Percentiles rank a stretch among this genome's conserved stretches.
phyloP scores from a whole-genome alignment of 2,888 invertebrate genomes.

The Stenotaenia linearis region DNA sequence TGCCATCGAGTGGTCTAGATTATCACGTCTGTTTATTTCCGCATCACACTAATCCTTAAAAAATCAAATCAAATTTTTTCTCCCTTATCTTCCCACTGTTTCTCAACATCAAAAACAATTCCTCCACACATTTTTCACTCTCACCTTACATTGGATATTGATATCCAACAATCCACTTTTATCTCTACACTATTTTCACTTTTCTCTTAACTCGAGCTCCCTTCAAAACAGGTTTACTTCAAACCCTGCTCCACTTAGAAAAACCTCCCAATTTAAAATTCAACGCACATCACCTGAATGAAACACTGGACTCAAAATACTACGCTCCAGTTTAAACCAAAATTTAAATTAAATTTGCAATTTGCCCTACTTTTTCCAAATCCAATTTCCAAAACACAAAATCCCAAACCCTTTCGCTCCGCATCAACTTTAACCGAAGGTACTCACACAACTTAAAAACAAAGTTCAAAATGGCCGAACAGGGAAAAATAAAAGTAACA shows the following conservation, averaged over 20 bases:
- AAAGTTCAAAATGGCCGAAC: neutral
- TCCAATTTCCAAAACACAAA: neutral
- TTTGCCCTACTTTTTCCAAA: too few species aligned
- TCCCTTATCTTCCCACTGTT: too few species aligned
- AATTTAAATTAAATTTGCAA: neutral
- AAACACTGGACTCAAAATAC: neutral
- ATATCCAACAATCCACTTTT: too few species aligned
- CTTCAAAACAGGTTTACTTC: neutral
- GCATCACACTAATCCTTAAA: too few species aligned
- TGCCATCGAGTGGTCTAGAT: too few species aligned
- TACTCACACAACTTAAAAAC: neutral
- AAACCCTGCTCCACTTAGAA: neutral
- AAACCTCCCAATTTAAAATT: neutral
- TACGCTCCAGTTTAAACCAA: neutral
- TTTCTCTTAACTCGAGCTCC: neutral
- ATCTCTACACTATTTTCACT: too few species aligned
- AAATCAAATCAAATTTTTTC: too few species aligned
- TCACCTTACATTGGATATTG: too few species aligned
- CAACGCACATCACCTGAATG: neutral
- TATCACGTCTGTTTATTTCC: too few species aligned
- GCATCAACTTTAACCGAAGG: neutral
- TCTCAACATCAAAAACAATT: too few species aligned
- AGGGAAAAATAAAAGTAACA: neutral
- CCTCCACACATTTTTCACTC: too few species aligned
- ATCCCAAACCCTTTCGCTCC: neutral